Evolutionary conservation across 2,797 vertebrate species (phyloP).

Genomic region (Ctenochaetus hawaiiensis): DNA sequence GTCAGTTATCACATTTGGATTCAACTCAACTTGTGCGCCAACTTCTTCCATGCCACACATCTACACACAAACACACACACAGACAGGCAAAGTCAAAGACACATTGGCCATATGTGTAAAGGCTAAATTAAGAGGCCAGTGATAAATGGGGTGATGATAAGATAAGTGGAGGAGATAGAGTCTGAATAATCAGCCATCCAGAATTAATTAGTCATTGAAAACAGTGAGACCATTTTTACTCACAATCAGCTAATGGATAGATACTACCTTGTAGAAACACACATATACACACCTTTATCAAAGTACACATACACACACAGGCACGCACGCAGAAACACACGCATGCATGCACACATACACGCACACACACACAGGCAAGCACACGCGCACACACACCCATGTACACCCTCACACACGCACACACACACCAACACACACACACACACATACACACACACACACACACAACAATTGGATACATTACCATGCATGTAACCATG

Average conservation of each 20-base stretch:
- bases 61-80: slow-evolving; percentile 28
- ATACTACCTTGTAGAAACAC: slow-evolving; percentile 26
- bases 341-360: no score
- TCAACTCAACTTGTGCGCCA: slow-evolving; percentile 26
- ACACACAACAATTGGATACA: slow-evolving; percentile 28
- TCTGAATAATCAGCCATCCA: slow-evolving; percentile 81
- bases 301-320: no score
- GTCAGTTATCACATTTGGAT: slow-evolving; percentile 60
- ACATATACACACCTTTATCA: background rate
- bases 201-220: slow-evolving; percentile 85
- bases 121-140: slow-evolving; percentile 78
- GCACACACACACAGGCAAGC: no score
- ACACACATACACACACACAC: slow-evolving; percentile 10
- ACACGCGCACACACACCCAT: no score
- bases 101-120: slow-evolving; percentile 61
- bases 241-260: slow-evolving; percentile 66
- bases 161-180: slow-evolving; percentile 68
- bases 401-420: slow-evolving; percentile 27
- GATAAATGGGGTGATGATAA: slow-evolving; percentile 78
- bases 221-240: slow-evolving; percentile 56
- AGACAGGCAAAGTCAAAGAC: slow-evolving; percentile 35
- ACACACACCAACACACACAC: slow-evolving; percentile 16
- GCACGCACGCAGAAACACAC: no score
- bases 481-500: slow-evolving; percentile 20
- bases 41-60: slow-evolving; percentile 27